Conservation (phyloP, 2,113 vertebrate species). For the Hippocampus barbouri region DNA sequence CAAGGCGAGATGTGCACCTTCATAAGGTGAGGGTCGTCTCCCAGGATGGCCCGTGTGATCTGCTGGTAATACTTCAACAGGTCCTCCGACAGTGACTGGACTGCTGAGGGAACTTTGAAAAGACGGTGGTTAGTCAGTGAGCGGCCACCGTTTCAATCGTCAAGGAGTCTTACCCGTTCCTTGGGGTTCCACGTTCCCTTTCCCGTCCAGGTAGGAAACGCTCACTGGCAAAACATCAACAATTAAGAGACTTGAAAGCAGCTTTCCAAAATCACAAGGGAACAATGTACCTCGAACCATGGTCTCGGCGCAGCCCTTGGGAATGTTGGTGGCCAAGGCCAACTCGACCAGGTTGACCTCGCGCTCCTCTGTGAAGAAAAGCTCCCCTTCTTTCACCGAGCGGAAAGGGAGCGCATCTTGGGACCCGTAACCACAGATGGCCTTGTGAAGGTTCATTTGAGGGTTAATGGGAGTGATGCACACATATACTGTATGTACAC, state of each 20-base stretch:
- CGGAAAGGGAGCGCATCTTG: slow-evolving; percentile 81
- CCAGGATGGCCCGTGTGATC: slow-evolving; percentile 84
- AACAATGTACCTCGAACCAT: slow-evolving; percentile 76
- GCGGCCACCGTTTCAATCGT: background rate
- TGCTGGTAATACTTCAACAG: slow-evolving; percentile 92
- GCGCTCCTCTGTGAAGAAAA: slow-evolving; percentile 84
- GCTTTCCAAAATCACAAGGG: too few relatives aligned
- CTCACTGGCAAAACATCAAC: slow-evolving; percentile 70
- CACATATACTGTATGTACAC: background rate
- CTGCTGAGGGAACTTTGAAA: slow-evolving; percentile 79
- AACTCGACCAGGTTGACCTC: slow-evolving; percentile 88
- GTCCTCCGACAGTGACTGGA: slow-evolving; percentile 85
- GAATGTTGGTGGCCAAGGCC: slow-evolving; percentile 85
- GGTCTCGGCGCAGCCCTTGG: slow-evolving; percentile 85
- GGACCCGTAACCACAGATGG: slow-evolving; percentile 81
- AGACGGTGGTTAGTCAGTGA: background rate
- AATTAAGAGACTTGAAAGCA: background rate
- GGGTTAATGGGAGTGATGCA: background rate
- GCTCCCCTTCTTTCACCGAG: slow-evolving; percentile 80
- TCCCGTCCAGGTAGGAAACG: slow-evolving; percentile 87
- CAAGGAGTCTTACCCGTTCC: slow-evolving; percentile 73
- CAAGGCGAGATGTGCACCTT: slow-evolving; percentile 67
- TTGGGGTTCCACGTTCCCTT: slow-evolving; percentile 86
- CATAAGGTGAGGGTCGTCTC: slow-evolving; percentile 89
- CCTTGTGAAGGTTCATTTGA: slow-evolving; percentile 52